A percentile compares a stretch with the other conserved stretches of the same genome.
Conservation (phyloP, 2,113 vertebrate species). For the Diphyllodes magnificus region DNA sequence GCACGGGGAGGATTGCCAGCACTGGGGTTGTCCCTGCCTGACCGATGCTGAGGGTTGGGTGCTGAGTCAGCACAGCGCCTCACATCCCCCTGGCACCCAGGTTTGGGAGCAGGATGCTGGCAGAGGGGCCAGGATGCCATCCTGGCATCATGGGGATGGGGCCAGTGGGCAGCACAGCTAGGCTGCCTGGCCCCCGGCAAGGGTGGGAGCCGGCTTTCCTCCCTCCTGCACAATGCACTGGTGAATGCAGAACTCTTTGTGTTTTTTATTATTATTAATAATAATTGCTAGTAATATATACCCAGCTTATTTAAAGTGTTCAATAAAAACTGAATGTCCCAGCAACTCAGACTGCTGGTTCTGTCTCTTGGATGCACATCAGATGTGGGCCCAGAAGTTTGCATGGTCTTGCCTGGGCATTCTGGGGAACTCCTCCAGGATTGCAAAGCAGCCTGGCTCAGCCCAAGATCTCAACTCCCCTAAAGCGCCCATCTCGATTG, state of each 20-base stretch:
- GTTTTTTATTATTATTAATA: constrained; percentile 28
- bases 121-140: not conserved
- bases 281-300: constrained; percentile 62
- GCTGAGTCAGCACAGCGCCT: not conserved
- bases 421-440: no score
- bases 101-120: not conserved
- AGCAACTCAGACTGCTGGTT: fast-evolving
- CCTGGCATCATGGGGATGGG: not conserved
- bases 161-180: not conserved
- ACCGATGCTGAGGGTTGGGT: not conserved
- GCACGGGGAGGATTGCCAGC: not conserved
- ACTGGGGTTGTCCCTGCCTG: not conserved
- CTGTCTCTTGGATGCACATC: not conserved
- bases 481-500: fast-evolving
- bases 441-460: not conserved
- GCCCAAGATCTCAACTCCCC: not conserved
- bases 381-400: fast-evolving
- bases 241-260: constrained; percentile 39
- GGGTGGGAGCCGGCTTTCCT: constrained; percentile 27
- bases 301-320: constrained; percentile 64
- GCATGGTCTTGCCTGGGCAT: not conserved
- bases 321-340: constrained; percentile 20
- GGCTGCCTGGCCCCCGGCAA: not conserved
- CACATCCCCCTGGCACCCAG: fast-evolving
- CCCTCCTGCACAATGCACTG: constrained; percentile 6